Evolutionary conservation across 2,797 vertebrate genomes (phyloP), one percentile per base, ranked within the genome.

Genomic region (Pseudochromis fuscus): DNA sequence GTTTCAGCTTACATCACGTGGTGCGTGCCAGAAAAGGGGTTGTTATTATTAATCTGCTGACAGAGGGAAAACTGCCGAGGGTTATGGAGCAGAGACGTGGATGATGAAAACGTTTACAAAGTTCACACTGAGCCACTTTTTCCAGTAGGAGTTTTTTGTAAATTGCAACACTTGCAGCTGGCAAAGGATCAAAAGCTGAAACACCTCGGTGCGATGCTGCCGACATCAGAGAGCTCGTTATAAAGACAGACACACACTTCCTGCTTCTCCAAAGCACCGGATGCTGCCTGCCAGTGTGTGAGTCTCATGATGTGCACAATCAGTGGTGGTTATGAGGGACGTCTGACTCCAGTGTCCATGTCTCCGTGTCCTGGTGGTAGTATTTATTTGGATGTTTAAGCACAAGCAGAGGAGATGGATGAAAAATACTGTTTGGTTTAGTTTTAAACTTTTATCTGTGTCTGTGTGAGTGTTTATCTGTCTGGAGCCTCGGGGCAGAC

Each of bases 1-100:
- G 82, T 85, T 87, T 80, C 75, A 76, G 78, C 77, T 88, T 85
- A 87, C 85, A 90, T 90, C 83, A 87, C 61, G 61, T 40, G 58
- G 62, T 4, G 53, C 31, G 18, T 33, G 89, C 82, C 75, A 82
- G 16, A 51, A 51, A 75, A 80, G 61, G 46, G 46, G 71, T 69
- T 84, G 75, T 75, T 83, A 73, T 79, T 84, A 79, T 75, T 77
- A 84, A 84, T 85, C 57, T 87, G 90, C 89, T 92, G 92, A 91
- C 88, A 74, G 75, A 67, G 77, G 74, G 76, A 85, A 81, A 85
- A 76, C 0, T 71, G 31, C 18, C 6, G 6, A 30, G 15, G 25
- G 44, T 50, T 74, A 46, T 33, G 58, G 56, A 77, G 56, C 21
- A 38, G 35, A 75, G 49, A 73, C 27, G n/a, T 4, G 25, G 59